Evolutionary conservation across 2,113 vertebrate species (phyloP).

Genomic region (Isurus oxyrinchus): DNA sequence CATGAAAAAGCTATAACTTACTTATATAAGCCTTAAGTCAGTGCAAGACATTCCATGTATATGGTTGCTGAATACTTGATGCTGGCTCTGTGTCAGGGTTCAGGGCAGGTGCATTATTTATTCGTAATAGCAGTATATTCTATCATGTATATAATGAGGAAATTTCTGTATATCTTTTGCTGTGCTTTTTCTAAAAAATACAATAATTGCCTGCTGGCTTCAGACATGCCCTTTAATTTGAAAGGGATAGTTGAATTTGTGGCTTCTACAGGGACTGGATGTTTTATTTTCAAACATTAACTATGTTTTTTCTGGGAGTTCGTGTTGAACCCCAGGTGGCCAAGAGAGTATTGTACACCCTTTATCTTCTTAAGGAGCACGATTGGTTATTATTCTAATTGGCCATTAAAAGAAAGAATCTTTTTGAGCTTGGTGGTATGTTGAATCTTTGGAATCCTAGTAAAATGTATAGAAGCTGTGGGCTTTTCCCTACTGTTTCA

Average conservation of each 20-base stretch:
- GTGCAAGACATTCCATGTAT: background rate
- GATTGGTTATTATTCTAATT: background rate
- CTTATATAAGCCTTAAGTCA: background rate
- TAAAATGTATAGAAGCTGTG: background rate
- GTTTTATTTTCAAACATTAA: background rate
- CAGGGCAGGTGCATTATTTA: background rate
- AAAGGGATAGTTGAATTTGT: background rate
- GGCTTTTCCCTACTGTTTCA: background rate
- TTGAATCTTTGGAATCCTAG: background rate
- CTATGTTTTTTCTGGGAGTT: background rate
- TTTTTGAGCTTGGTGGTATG: background rate
- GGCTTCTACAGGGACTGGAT: background rate
- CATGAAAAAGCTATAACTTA: background rate
- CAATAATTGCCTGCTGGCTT: background rate
- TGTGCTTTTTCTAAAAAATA: background rate
- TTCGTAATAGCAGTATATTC: background rate
- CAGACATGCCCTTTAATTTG: background rate
- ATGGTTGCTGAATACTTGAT: background rate
- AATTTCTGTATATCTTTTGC: background rate
- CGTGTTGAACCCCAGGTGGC: background rate
- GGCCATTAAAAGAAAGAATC: background rate
- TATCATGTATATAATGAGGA: background rate
- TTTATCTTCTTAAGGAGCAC: background rate
- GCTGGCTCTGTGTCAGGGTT: background rate
- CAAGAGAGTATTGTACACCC: background rate